Conservation (phyloP, 1,140 invertebrate genomes). For the Zaprionus capensis region DNA sequence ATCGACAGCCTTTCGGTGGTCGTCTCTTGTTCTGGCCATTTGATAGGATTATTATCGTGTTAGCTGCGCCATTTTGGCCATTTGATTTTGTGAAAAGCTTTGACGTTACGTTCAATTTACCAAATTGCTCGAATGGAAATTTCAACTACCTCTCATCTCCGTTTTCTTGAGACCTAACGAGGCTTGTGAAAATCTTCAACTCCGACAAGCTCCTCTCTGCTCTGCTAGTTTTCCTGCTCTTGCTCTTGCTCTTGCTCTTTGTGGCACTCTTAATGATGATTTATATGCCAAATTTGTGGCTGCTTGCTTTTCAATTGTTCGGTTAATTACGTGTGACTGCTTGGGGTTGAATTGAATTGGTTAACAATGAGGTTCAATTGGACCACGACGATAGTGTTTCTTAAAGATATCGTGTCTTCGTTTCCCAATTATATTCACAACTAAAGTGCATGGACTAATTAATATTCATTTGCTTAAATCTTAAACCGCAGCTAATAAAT, state of each 20-base stretch:
- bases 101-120: slow-evolving; percentile 77
- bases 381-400: slow-evolving; percentile 2
- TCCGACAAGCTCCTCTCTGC: not conserved
- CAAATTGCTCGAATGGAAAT: slow-evolving; percentile 76
- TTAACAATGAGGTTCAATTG: slow-evolving; percentile 66
- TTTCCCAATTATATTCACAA: not conserved
- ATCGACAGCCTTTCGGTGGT: slow-evolving; percentile 2
- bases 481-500: slow-evolving; percentile 29
- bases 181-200: slow-evolving; percentile 16
- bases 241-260: not conserved
- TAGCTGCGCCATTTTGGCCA: slow-evolving; percentile 68
- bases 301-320: slow-evolving; percentile 17
- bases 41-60: slow-evolving; percentile 81
- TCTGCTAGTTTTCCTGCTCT: not conserved
- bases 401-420: not conserved
- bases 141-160: slow-evolving; percentile 56
- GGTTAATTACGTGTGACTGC: slow-evolving; percentile 27
- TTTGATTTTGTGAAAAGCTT: slow-evolving; percentile 68
- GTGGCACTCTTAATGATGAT: slow-evolving; percentile 62
- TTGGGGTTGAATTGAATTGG: slow-evolving; percentile 46
- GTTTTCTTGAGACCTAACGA: slow-evolving; percentile 21
- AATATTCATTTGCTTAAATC: slow-evolving; percentile 2
- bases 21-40: slow-evolving; percentile 58
- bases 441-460: not conserved
- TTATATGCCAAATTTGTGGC: slow-evolving; percentile 54